phyloP scores from a whole-genome alignment of 37 sponge, comb jelly and placozoan species.

The Dysidea cf. avara region DNA sequence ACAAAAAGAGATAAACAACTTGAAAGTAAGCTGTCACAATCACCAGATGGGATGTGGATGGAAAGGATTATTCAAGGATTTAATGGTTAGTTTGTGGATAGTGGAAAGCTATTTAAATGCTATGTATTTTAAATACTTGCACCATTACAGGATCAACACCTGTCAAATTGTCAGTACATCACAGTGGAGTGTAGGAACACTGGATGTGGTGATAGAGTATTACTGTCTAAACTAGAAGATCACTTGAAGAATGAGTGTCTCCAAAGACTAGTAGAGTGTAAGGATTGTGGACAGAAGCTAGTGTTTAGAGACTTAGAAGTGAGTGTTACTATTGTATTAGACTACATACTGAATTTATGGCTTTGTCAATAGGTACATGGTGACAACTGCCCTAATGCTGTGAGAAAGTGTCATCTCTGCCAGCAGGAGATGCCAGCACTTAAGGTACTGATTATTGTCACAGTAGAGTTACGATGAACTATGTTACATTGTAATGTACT shows the following conservation, averaged over 20 bases:
- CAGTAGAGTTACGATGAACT: not conserved
- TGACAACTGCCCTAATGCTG: conserved; percentile 9
- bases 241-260: conserved; percentile 44
- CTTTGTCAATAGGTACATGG: conserved; percentile 56
- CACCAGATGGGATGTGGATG: no score
- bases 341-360: not conserved
- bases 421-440: not conserved
- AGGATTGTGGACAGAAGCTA: conserved; percentile 39
- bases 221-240: conserved; percentile 1
- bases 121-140: no score
- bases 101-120: no score
- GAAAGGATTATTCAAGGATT: no score
- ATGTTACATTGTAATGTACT: not conserved
- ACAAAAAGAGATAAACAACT: no score
- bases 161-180: conserved; percentile 35
- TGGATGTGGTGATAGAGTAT: conserved; percentile 30
- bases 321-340: not conserved
- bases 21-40: no score
- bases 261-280: conserved; percentile 18
- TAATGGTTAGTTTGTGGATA: no score
- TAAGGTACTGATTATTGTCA: conserved; percentile 1
- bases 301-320: conserved; percentile 22
- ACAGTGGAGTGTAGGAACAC: conserved; percentile 36
- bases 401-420: conserved; percentile 28
- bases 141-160: no score